A percentile compares a stretch with the other conserved stretches of the same genome.
These are phyloP conservation scores for Polypedilum pembai DNA, from an alignment of 1,140 invertebrate genomes.

Conservation along the genomic window DNA sequence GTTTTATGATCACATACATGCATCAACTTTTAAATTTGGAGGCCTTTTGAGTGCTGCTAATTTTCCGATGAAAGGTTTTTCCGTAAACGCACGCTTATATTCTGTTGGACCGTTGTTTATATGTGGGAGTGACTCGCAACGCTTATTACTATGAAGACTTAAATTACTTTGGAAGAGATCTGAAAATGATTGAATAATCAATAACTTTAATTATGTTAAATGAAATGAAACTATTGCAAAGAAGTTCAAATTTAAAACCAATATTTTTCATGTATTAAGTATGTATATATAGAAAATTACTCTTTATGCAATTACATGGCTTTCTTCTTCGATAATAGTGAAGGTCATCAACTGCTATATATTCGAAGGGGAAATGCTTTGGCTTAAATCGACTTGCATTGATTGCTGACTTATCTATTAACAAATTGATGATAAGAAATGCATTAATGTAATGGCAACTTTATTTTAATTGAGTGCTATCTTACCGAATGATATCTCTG, in stretches of 20 bases:
- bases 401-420: conserved; percentile 11
- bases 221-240: neutral
- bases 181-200: neutral
- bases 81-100: neutral
- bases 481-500: conserved; percentile 12
- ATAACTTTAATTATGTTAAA: neutral
- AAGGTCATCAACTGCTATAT: neutral
- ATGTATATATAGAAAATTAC: neutral
- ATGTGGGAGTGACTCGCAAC: neutral
- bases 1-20: neutral
- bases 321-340: conserved; percentile 24
- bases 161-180: conserved; percentile 20
- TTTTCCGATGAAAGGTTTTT: neutral
- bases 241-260: no score
- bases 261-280: neutral
- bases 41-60: neutral
- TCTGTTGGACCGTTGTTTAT: neutral
- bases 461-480: neutral
- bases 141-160: neutral
- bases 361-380: conserved; percentile 11
- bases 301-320: conserved; percentile 21
- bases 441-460: neutral
- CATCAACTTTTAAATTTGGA: conserved; percentile 23
- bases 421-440: neutral
- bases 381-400: neutral